phyloP scores from a whole-genome alignment of 2,797 vertebrate genomes.

The Iguana delicatissima region DNA sequence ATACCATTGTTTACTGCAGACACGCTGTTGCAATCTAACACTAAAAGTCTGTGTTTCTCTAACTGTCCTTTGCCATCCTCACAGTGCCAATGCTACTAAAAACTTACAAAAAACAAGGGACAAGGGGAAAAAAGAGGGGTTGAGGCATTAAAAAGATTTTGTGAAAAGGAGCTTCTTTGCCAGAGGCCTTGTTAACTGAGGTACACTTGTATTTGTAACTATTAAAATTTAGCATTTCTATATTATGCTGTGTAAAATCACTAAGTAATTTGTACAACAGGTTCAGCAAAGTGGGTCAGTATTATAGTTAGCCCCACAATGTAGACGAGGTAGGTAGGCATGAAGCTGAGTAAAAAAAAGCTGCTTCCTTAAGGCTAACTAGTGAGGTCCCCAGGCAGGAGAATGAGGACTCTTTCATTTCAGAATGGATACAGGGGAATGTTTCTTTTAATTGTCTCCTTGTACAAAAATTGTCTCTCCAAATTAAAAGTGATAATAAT shows the following conservation, averaged over 20 bases:
- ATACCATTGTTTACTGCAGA: too few species aligned
- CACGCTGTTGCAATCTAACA: too few species aligned
- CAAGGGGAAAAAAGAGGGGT: too few species aligned
- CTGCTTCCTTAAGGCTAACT: not conserved
- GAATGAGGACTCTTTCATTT: not conserved
- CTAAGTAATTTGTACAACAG: not conserved
- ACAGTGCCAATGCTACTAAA: too few species aligned
- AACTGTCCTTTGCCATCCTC: too few species aligned
- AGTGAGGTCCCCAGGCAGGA: not conserved
- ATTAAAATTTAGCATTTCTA: constrained; percentile 10
- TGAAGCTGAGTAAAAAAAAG: not conserved
- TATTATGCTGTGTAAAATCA: not conserved
- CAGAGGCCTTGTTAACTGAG: too few species aligned
- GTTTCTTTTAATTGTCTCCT: not conserved
- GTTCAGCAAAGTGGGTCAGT: not conserved
- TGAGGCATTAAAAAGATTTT: too few species aligned
- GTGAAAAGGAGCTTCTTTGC: too few species aligned
- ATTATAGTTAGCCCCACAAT: not conserved
- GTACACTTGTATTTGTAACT: not conserved
- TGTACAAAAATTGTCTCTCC: not conserved
- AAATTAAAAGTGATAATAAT: too few species aligned
- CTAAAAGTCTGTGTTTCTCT: too few species aligned
- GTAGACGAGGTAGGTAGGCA: too few species aligned
- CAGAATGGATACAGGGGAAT: not conserved
- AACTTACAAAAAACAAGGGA: not conserved